A percentile compares a stretch with the other conserved stretches of the same genome.
Conservation (phyloP, 2,888 invertebrate species). For the Beris morrisii region DNA sequence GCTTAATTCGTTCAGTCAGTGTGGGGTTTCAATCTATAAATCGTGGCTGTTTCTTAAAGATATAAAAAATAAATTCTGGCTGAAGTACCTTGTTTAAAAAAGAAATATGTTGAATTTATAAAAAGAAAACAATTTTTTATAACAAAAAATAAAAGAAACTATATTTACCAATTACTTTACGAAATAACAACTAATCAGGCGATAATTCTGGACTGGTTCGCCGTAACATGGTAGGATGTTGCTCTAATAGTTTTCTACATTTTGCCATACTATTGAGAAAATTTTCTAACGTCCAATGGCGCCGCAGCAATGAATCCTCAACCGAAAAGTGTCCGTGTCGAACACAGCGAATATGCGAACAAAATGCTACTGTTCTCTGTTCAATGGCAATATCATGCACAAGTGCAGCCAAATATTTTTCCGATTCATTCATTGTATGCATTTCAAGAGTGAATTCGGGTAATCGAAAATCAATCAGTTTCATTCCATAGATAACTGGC, state of each 20-base stretch:
- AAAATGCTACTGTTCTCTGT: constrained; percentile 78
- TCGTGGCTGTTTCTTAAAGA: too few relatives aligned
- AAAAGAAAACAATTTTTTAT: too few relatives aligned
- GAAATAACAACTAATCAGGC: constrained; percentile 10
- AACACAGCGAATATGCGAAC: constrained; percentile 76
- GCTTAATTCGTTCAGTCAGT: too few relatives aligned
- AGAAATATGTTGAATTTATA: too few relatives aligned
- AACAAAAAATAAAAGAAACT: too few relatives aligned
- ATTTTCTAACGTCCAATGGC: constrained; percentile 77
- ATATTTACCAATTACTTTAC: too few relatives aligned
- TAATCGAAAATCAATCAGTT: constrained; percentile 76
- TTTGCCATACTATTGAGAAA: constrained; percentile 67
- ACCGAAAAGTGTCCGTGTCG: constrained; percentile 80
- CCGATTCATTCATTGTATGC: constrained; percentile 83
- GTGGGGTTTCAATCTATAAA: too few relatives aligned
- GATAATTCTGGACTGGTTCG: constrained; percentile 46
- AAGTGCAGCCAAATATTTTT: constrained; percentile 73
- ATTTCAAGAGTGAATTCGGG: constrained; percentile 89
- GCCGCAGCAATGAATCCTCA: constrained; percentile 74
- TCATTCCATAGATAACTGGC: constrained; percentile 83
- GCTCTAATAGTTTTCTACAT: constrained; percentile 59
- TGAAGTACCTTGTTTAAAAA: too few relatives aligned
- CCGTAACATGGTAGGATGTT: constrained; percentile 48
- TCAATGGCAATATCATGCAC: constrained; percentile 82
- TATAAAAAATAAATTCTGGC: too few relatives aligned